Evolutionary conservation across 2,888 invertebrate species (phyloP).

Genomic region (Deilephila elpenor): DNA sequence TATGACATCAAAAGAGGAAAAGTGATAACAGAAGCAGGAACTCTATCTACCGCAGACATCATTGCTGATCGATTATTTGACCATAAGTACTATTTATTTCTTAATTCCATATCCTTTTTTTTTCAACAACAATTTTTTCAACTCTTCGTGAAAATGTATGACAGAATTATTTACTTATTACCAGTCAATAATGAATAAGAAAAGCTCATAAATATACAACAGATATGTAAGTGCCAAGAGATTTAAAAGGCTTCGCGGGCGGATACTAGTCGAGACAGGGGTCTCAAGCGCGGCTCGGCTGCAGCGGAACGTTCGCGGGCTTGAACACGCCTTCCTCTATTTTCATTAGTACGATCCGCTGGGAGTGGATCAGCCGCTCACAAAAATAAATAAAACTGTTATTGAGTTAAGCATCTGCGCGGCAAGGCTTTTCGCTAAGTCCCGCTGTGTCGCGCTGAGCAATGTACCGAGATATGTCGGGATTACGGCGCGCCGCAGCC

Average conservation of each 20-base stretch:
- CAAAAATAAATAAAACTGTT: conserved; percentile 85
- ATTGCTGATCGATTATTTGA: too few species aligned
- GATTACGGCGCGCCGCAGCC: conserved; percentile 74
- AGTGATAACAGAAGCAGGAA: too few species aligned
- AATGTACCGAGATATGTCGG: conserved; percentile 82
- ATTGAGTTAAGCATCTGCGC: conserved; percentile 84
- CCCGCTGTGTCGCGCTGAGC: conserved; percentile 82
- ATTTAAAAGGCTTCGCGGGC: conserved; percentile 10
- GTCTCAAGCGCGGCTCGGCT: conserved; percentile 44
- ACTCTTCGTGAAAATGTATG: neutral
- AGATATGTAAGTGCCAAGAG: neutral
- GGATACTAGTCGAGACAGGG: conserved; percentile 44
- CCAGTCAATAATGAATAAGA: neutral
- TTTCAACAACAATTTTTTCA: neutral
- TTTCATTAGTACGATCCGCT: conserved; percentile 78
- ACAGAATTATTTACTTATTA: neutral
- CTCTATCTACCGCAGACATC: too few species aligned
- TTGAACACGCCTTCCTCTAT: conserved; percentile 67
- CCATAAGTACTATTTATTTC: too few species aligned
- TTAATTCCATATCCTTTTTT: neutral
- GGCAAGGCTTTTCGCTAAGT: conserved; percentile 81
- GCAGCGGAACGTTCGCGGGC: conserved; percentile 48
- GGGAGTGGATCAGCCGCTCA: conserved; percentile 79
- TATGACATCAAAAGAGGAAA: too few species aligned
- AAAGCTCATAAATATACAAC: neutral